These are phyloP conservation scores for Lophotis ruficrista DNA, from an alignment of 2,113 vertebrate genomes.

Conservation along the genomic window DNA sequence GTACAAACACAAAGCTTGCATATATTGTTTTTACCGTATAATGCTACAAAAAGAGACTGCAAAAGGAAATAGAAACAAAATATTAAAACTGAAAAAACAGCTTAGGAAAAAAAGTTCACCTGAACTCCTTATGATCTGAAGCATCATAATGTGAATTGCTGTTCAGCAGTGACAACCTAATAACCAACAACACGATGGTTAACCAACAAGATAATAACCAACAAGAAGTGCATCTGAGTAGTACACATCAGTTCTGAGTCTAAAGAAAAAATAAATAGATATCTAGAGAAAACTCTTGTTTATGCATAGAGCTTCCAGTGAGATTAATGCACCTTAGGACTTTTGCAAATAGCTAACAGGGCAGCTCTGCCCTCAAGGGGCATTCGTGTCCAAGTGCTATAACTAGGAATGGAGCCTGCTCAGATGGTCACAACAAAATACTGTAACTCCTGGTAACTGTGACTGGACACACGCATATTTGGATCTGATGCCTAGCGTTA, in stretches of 20 bases:
- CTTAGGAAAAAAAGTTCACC: background rate
- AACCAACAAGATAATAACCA: background rate
- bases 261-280: constrained; percentile 21
- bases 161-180: background rate
- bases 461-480: background rate
- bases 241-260: background rate
- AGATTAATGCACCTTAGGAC: constrained; percentile 63
- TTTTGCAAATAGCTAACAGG: constrained; percentile 47
- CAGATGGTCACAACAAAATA: background rate
- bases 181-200: background rate
- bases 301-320: constrained; percentile 54
- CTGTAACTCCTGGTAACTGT: background rate
- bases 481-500: background rate
- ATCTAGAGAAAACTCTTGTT: background rate
- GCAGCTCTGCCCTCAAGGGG: background rate
- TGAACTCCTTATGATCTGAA: background rate
- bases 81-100: background rate
- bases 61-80: background rate
- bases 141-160: background rate
- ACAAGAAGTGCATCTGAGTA: background rate
- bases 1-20: background rate
- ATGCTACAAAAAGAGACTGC: background rate
- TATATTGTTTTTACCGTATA: background rate
- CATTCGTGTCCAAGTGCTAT: background rate
- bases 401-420: background rate